Evolutionary conservation across 2,113 vertebrate genomes (phyloP).

Genomic region (Tragelaphus strepsiceros): DNA sequence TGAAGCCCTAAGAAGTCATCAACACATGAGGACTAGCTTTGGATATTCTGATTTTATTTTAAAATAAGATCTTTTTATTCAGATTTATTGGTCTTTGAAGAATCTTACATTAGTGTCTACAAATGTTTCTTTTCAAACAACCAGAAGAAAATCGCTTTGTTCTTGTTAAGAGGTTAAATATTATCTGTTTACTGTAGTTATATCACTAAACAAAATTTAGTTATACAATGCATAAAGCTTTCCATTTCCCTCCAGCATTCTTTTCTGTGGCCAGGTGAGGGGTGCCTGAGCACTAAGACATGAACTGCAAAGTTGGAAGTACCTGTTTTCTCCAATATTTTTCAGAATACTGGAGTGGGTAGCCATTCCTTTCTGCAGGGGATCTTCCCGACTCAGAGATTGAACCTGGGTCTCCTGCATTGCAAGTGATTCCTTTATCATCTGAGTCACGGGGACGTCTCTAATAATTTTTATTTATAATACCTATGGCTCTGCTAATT

Average conservation of each 20-base stretch:
- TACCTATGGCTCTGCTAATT: not conserved
- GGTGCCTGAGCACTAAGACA: not conserved
- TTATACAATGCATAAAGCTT: not conserved
- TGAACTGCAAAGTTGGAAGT: not conserved
- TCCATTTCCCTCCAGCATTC: not conserved
- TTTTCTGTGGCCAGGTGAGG: not conserved
- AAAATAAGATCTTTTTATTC: not conserved
- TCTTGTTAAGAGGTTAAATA: not conserved
- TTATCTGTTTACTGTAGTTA: not conserved
- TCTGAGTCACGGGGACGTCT: not conserved
- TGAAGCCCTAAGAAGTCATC: not conserved
- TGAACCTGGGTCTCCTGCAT: not conserved
- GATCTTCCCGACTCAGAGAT: not conserved
- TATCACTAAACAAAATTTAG: not conserved
- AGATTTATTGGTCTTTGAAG: not conserved
- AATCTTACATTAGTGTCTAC: not conserved
- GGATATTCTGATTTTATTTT: not conserved
- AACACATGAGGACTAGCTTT: not conserved
- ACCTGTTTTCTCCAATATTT: not conserved
- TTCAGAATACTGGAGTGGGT: not conserved
- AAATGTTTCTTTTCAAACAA: not conserved
- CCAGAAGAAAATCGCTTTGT: not conserved
- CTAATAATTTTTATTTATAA: not conserved
- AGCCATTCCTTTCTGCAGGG: not conserved
- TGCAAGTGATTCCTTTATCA: not conserved